phyloP scores from a whole-genome alignment of 2,113 vertebrate genomes.

The Ageneiosus marmoratus region DNA sequence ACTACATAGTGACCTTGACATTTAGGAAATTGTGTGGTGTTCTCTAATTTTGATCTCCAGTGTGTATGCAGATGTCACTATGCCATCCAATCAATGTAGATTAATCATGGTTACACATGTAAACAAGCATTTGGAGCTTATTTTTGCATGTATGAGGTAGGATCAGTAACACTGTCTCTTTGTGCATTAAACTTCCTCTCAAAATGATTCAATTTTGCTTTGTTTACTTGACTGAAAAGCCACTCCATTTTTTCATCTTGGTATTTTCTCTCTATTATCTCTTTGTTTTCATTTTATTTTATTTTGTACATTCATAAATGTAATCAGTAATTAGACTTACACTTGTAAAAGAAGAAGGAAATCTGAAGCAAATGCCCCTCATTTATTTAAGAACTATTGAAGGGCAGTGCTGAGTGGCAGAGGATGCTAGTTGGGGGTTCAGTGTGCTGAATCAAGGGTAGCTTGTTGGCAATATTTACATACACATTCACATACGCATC shows the following conservation, averaged over 20 bases:
- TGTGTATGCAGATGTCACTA: background rate
- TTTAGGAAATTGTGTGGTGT: too few species aligned
- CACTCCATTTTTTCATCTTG: background rate
- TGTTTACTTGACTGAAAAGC: background rate
- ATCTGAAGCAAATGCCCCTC: background rate
- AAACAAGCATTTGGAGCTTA: background rate
- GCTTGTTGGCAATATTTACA: conserved; percentile 16
- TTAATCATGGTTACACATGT: background rate
- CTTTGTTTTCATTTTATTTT: background rate
- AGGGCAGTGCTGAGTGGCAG: conserved; percentile 29
- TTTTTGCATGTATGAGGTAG: background rate
- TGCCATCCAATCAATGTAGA: background rate
- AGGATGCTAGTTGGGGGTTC: background rate
- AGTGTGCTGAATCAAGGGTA: conserved; percentile 16
- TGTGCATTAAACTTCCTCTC: background rate
- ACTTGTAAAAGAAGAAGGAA: background rate
- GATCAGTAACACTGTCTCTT: background rate
- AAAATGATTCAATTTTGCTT: background rate
- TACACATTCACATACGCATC: conserved; percentile 18
- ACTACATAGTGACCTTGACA: background rate
- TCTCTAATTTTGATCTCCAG: too few species aligned
- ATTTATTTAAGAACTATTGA: conserved; percentile 4
- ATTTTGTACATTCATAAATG: background rate
- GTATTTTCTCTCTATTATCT: background rate
- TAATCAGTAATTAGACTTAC: background rate